Evolutionary conservation across 1,140 invertebrate species (phyloP).

Genomic region (Protaetia brevitarsis): DNA sequence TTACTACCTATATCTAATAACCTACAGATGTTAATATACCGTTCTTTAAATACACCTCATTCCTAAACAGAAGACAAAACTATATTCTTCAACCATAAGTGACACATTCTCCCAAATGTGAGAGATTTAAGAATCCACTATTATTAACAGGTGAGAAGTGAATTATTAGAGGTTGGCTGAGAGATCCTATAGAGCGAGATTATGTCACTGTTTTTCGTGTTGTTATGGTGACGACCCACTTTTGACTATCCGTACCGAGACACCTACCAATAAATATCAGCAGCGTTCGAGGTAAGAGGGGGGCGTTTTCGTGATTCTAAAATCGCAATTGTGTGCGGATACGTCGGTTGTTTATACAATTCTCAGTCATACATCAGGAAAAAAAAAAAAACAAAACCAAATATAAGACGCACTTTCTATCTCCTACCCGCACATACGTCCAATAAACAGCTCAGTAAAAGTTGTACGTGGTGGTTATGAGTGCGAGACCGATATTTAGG

Average conservation of each 20-base stretch:
- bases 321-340: neutral
- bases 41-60: neutral
- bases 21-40: neutral
- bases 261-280: neutral
- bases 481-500: neutral
- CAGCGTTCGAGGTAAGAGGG: neutral
- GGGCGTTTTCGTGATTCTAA: neutral
- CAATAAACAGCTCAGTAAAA: neutral
- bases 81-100: neutral
- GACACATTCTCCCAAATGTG: neutral
- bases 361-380: neutral
- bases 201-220: slow-evolving; percentile 5
- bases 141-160: slow-evolving; percentile 7
- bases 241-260: neutral
- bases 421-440: neutral
- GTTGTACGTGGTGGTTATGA: neutral
- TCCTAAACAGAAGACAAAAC: neutral
- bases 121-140: too few relatives aligned
- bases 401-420: neutral
- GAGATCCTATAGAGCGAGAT: neutral
- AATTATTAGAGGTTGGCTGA: slow-evolving; percentile 7
- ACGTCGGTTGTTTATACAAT: neutral
- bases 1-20: too few relatives aligned
- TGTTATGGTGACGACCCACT: slow-evolving; percentile 13
- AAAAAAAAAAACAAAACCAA: neutral